Percentiles rank a stretch among this genome's conserved stretches.
These are phyloP conservation scores for Carposina sasakii DNA, from an alignment of 1,140 invertebrate genomes.

Conservation along the genomic window DNA sequence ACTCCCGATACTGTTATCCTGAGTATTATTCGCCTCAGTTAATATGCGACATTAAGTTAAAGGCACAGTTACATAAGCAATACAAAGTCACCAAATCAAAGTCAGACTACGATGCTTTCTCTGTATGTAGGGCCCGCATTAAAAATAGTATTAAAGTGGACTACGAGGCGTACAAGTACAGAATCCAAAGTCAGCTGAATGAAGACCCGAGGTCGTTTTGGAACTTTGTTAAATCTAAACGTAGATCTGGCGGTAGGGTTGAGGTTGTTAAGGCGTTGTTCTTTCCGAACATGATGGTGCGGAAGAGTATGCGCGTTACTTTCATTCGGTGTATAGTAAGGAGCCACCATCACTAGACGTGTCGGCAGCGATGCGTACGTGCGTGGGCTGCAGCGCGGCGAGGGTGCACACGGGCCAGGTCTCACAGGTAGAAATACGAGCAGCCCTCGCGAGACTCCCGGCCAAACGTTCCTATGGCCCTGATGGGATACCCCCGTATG, in stretches of 20 bases:
- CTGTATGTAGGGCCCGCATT: constrained; percentile 5
- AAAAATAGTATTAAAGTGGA: not conserved
- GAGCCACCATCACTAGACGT: no score
- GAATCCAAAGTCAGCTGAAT: constrained; percentile 1
- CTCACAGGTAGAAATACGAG: no score
- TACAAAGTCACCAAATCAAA: not conserved
- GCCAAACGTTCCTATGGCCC: no score
- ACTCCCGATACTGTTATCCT: not conserved
- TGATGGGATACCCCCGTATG: no score
- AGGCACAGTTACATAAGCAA: not conserved
- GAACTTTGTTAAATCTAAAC: constrained; percentile 9
- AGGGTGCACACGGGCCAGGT: no score
- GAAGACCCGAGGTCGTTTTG: constrained; percentile 10
- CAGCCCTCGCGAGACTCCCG: no score
- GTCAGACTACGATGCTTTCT: not conserved
- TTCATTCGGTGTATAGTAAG: no score
- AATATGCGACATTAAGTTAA: constrained; percentile 1
- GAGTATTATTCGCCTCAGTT: not conserved
- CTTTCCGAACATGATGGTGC: no score
- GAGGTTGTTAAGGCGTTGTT: no score
- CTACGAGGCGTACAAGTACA: not conserved
- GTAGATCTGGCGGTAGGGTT: not conserved
- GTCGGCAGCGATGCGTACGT: no score
- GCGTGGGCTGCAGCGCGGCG: no score
- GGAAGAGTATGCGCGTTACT: no score